Evolutionary conservation across 2,113 vertebrate species (phyloP), one percentile per base, ranked within the genome.

Genomic region (Plecotus auritus): DNA sequence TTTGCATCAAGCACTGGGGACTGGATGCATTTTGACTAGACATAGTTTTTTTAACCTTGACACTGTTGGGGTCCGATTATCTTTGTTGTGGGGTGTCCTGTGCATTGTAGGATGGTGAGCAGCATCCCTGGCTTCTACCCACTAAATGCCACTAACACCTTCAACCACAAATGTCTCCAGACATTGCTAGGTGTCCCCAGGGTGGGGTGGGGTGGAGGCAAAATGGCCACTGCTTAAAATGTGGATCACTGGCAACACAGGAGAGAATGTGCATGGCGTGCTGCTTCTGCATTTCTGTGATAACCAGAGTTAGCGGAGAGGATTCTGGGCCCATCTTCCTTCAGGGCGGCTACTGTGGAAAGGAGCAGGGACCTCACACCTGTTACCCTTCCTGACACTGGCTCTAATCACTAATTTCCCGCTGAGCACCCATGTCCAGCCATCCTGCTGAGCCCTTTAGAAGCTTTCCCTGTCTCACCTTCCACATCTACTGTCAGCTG

Each of bases 381-480:
- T 40, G 32, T 42, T n/a, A 59, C 0, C 5, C 20, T 61, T 45
- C 47, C 59, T 87, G 40, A 18, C 0, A 4, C 42, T 26, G 32
- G 11, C 26, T 2, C 35, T 12, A 2, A 9, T 35, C 22, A 37
- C 37, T 40, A 6, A 30, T 23, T 0, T 0, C 28, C n/a, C 54
- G 13, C 5, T 9, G 64, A 67, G 37, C 18, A 20, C 20, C n/a
- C 54, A 32, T 32, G 45, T 83, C 45, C n/a, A 7, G 51, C 42
- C 20, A 17, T 10, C 12, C 30, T 76, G 23, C 56, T 32, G 12
- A 7, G 5, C n/a, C 23, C 47, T 81, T 42, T 14, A 4, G 45
- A 37, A 45, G 10, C 18, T 72, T 47, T 81, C 37, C 51, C 35
- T 2, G 20, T 85, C 42, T 67, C 11, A 9, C 20, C 28, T 72